These are phyloP conservation scores for Cuculus canorus DNA, from an alignment of 2,797 vertebrate species.

Conservation along the genomic window DNA sequence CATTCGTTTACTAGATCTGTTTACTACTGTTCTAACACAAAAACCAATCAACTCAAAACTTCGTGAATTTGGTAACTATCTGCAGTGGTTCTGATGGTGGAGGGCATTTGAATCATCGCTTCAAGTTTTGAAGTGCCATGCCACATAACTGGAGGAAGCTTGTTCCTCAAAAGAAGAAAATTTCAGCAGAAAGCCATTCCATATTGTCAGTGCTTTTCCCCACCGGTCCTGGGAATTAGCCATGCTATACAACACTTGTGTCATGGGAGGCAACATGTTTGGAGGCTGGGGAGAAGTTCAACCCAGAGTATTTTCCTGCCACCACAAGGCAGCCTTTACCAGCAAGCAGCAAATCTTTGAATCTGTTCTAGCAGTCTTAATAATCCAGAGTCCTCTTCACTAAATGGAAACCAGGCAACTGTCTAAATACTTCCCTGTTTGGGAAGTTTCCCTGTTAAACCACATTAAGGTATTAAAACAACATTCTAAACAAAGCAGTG, in stretches of 20 bases:
- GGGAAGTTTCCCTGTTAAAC: background rate
- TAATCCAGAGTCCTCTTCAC: background rate
- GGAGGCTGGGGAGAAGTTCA: background rate
- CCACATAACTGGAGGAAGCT: conserved; percentile 12
- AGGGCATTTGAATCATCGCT: background rate
- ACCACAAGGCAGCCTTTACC: background rate
- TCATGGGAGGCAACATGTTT: background rate
- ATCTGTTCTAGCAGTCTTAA: background rate
- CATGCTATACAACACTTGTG: background rate
- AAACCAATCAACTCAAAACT: conserved; percentile 41
- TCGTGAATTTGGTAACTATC: conserved; percentile 8
- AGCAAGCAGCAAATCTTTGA: background rate
- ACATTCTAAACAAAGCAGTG: background rate
- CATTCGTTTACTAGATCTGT: conserved; percentile 54
- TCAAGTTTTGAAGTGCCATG: conserved; percentile 14
- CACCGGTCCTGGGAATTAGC: background rate
- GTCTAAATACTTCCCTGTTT: background rate
- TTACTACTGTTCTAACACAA: conserved; percentile 61
- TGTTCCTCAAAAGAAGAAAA: background rate
- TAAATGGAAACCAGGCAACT: background rate
- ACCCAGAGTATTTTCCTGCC: background rate
- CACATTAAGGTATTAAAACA: background rate
- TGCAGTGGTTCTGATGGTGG: conserved; percentile 13
- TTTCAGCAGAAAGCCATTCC: conserved; percentile 43
- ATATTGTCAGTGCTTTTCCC: background rate